phyloP scores from a whole-genome alignment of 2,797 vertebrate species.

The Sebastes nivosus region DNA sequence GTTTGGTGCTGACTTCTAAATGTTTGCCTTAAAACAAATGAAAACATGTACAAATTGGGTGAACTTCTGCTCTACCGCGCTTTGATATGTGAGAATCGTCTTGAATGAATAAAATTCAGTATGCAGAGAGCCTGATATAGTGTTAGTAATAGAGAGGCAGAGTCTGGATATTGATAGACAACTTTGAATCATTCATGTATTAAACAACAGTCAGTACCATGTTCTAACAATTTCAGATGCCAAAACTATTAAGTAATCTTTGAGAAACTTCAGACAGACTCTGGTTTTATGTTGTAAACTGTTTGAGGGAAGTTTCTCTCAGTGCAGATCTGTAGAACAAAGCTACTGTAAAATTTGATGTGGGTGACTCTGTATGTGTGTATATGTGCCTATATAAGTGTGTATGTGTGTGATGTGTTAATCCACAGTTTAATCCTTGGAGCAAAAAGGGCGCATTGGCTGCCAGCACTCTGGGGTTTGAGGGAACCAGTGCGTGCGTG shows the following conservation, averaged over 20 bases:
- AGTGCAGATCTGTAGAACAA: constrained; percentile 48
- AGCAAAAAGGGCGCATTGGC: constrained; percentile 37
- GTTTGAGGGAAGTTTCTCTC: constrained; percentile 26
- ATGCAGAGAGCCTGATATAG: background rate
- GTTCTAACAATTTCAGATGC: background rate
- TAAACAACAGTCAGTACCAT: background rate
- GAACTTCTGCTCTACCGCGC: background rate
- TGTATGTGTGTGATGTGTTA: constrained; percentile 39
- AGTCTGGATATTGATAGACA: background rate
- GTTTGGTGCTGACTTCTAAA: background rate
- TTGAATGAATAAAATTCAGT: background rate
- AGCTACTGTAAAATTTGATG: constrained; percentile 50
- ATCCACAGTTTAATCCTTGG: constrained; percentile 65
- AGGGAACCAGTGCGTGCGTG: constrained; percentile 4
- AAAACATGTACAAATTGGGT: background rate
- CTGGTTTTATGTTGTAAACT: constrained; percentile 16
- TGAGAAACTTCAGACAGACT: constrained; percentile 16
- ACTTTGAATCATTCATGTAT: background rate
- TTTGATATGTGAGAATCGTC: background rate
- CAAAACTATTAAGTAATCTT: background rate
- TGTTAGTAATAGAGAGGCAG: background rate
- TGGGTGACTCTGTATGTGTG: constrained; percentile 25
- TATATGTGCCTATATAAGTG: constrained; percentile 4
- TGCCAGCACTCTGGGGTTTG: constrained; percentile 26
- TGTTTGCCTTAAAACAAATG: background rate